Evolutionary conservation across 2,797 vertebrate species (phyloP), one percentile per base, ranked within the genome.

Genomic region (Scarus forsteni): DNA sequence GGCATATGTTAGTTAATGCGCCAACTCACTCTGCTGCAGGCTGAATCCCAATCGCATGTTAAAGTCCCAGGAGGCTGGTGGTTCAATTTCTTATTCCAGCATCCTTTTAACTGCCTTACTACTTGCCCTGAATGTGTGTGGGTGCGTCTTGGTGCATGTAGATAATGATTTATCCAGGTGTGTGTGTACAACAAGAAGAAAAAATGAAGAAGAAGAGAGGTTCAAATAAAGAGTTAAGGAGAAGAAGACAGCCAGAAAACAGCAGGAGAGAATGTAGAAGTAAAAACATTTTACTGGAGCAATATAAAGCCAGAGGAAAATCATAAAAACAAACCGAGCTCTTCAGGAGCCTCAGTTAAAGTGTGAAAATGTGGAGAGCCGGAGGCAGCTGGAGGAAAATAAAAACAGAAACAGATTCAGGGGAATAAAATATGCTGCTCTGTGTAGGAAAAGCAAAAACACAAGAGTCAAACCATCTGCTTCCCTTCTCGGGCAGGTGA

Each of bases 41-140:
- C 19, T 66, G 71, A 75, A 83, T 76, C 67, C 49, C 66, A 79
- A 66, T 78, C 56, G 66, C 64, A 67, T 60, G 55, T 19, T 68
- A 71, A 53, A 34, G 16, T 78, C 72, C 61, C 79, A 66, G 7
- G 54, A 56, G 54, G 11, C 11, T 13, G n/a, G 36, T 16, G 53
- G 53, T 55, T 55, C 53, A 55, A 55, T 55, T 55, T 36, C 53
- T 55, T 10, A 55, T 55, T 55, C 36, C 53, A 34, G 27, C 12
- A 27, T 27, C 27, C 12, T 12, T 7, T 19, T 11, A 38, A 8
- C 14, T 53, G 14, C 51, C 36, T 38, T 10, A 34, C n/a, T 14
- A 53, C 35, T 36, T 14, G 9, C 51, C n/a, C 51, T 9, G 61
- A 35, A 34, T 40, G 56, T 49, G 49, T 39, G 70, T 67, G 40